Conservation (phyloP, 2,113 vertebrate species). For the Sceloporus tristichus region DNA sequence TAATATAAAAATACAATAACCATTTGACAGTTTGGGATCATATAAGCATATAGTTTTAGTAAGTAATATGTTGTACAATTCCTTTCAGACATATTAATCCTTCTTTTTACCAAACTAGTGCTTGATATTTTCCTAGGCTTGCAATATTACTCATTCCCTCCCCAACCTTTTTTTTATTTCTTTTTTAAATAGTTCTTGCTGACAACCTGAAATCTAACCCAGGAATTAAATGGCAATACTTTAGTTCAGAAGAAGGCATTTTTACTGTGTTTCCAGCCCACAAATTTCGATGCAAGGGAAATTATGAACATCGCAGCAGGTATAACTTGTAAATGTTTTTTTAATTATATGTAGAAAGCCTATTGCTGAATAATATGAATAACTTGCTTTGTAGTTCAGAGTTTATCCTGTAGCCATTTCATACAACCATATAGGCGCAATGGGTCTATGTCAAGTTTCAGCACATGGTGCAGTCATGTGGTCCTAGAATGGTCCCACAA, state of each 20-base stretch:
- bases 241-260: slow-evolving; percentile 98
- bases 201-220: slow-evolving; percentile 99
- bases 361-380: neutral
- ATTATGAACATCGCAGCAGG: slow-evolving; percentile 97
- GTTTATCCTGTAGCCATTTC: neutral
- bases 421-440: neutral
- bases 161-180: slow-evolving; percentile 8
- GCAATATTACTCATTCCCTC: neutral
- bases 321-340: slow-evolving; percentile 58
- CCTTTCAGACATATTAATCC: rapidly evolving
- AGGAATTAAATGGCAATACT: slow-evolving; percentile 99
- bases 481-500: too few species aligned
- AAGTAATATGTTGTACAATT: neutral
- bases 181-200: slow-evolving; percentile 85
- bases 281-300: slow-evolving; percentile 97
- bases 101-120: neutral
- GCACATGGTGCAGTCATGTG: neutral
- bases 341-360: neutral
- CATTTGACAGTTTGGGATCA: neutral
- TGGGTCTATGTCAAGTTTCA: neutral
- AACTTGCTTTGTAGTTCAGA: neutral
- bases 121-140: neutral
- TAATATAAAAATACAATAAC: neutral
- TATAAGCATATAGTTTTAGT: neutral
- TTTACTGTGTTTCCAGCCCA: slow-evolving; percentile 98